These are phyloP conservation scores for Dendropsophus ebraccatus DNA, from an alignment of 2,113 vertebrate genomes.

Conservation along the genomic window DNA sequence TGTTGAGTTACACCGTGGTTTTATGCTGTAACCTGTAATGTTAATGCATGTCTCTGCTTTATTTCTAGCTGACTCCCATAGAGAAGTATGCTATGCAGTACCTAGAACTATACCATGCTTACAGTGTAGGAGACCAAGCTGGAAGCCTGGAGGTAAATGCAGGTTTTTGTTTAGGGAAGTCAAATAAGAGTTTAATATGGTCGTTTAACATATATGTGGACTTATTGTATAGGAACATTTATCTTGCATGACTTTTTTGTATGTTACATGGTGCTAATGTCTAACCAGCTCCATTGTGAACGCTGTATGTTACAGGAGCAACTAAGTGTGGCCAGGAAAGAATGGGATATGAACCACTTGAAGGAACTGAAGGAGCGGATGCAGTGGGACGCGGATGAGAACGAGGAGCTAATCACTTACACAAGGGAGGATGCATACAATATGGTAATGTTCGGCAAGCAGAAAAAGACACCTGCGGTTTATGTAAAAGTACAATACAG, in stretches of 20 bases:
- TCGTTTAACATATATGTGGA: too few relatives aligned
- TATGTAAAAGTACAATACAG: too few relatives aligned
- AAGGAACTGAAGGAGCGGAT: conserved; percentile 74
- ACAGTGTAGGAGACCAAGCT: conserved; percentile 63
- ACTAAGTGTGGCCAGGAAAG: conserved; percentile 70
- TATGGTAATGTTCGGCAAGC: conserved; percentile 70
- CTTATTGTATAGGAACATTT: neutral
- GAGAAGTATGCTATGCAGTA: conserved; percentile 88
- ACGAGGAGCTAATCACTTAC: conserved; percentile 85
- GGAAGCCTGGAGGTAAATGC: conserved; percentile 63
- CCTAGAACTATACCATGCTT: conserved; percentile 79
- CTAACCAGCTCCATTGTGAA: neutral
- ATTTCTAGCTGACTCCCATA: conserved; percentile 85
- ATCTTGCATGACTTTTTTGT: neutral
- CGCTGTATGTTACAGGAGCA: conserved; percentile 69
- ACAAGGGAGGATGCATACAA: conserved; percentile 87
- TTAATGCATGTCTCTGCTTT: neutral
- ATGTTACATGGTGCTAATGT: neutral
- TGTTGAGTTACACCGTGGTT: neutral
- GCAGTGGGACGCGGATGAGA: conserved; percentile 72
- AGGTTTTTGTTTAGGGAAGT: neutral
- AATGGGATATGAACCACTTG: conserved; percentile 79
- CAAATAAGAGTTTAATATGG: neutral
- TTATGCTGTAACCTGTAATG: neutral
- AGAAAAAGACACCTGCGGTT: too few relatives aligned